Evolutionary conservation across 2,888 invertebrate genomes (phyloP), one percentile per base, ranked within the genome.

Genomic region (Heliconius sara): DNA sequence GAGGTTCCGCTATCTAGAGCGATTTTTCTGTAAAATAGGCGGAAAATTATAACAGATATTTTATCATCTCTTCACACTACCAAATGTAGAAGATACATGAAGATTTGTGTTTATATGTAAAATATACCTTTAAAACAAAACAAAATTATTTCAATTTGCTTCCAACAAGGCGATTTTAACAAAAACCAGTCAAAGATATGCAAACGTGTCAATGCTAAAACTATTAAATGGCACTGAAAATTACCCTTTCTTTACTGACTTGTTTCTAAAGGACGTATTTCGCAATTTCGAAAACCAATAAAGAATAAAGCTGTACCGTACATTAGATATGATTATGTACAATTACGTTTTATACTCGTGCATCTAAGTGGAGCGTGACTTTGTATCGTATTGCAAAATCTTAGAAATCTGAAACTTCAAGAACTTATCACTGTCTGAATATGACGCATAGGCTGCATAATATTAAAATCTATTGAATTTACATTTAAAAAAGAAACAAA

Each of bases 351-450:
- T 73, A 34, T 73, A 73, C 57, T 73, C 73, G n/a, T 60, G 66
- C 77, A 79, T 73, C 30, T 76, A 75, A 82, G 80, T 82, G 82
- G 71, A 77, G 80, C 82, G 67, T 80, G 66, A 34, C 78, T 43
- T 34, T 34, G 43, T 80, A 80, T 82, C 77, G n/a, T 39, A 66
- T 79, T 79, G 72, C 74, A 39, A 65, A 70, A 71, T 65, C 25
- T 70, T 70, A 78, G 80, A 76, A 67, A 79, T 79, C 57, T 66
- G 66, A 81, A 79, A 80, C 73, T 68, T 43, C 43, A 75, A 67
- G 71, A 63, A 71, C 30, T 57, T 27, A 60, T 52, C 52, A 30
- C 30, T 77, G 30, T 74, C 63, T 63, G 52, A 34, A 68, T 60
- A 66, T 60, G 57, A 52, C 72, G 57, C 30, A 72, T 10, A 47